Base-by-base conservation (phyloP, 2,113 vertebrate species). In the Microcebus murinus region DNA sequence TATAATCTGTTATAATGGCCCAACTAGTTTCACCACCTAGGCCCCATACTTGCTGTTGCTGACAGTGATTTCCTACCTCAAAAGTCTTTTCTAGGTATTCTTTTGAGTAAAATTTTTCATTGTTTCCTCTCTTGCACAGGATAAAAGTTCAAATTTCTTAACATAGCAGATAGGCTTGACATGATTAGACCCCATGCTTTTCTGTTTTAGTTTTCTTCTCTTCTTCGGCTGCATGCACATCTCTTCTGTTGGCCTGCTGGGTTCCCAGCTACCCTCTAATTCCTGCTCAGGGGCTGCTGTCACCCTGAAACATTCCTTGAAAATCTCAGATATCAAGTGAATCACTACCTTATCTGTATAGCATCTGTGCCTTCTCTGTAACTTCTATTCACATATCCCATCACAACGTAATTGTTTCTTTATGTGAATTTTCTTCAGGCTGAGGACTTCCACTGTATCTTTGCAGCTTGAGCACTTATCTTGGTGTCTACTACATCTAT, bases 161-260 rank as follows among this genome's bases (percentile, higher is more conserved):
- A 0, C 13, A 20, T 0, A 34, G 42, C 5, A 15, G 25, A 39
- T 7, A 21, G 12, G 31, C 3, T 20, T 27, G 36, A 18, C 3
- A 2, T 23, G n/a, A 29, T 48, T 8, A 45, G 17, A 27, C 21
- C 2, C 50, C 67, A 29, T 3, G 15, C 9, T 34, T 63, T 27
- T 50, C 20, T 73, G 13, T 57, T 84, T 42, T 9, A 11, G 18
- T 77, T 70, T 68, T 68, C 25, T 71, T 77, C 31, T 67, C 27
- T 25, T 34, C 52, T n/a, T 8, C 1, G 70, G 1, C 27, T 8
- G 11, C 1, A 25, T 1, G 1, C 4, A 13, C 8, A 25, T 82
- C 6, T 81, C n/a, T 48, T 45, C 74, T 61, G 4, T 31, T 80
- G 20, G 6, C 23, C 4, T 71, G 6, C 74, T 65, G 27, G 39